phyloP scores from a whole-genome alignment of 1,140 invertebrate genomes.

The Papilio machaon region DNA sequence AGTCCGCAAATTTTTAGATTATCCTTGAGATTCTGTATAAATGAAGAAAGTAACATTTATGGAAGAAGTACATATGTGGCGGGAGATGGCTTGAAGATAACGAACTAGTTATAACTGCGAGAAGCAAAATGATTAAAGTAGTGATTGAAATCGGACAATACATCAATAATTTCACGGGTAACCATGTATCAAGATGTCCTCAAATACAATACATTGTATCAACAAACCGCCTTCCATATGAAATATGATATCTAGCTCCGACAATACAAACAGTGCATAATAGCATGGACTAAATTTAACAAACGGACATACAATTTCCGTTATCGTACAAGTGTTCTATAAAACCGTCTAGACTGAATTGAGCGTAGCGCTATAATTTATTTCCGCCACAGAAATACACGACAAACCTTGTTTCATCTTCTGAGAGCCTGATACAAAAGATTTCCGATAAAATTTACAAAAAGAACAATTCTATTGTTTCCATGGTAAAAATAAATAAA shows the following conservation, averaged over 20 bases:
- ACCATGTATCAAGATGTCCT: neutral
- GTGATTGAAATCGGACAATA: too few relatives aligned
- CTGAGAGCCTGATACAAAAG: neutral
- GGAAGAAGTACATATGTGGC: too few relatives aligned
- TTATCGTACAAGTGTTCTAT: slow-evolving; percentile 35
- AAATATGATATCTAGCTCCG: slow-evolving; percentile 7
- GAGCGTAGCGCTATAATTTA: slow-evolving; percentile 34
- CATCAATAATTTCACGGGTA: too few relatives aligned
- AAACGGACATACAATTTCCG: slow-evolving; percentile 39
- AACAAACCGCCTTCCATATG: neutral
- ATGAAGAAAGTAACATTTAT: too few relatives aligned
- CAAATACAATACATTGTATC: neutral
- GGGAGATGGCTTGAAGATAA: too few relatives aligned
- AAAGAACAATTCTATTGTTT: slow-evolving; percentile 2
- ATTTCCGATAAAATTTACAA: neutral
- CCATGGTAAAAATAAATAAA: neutral
- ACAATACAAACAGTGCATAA: slow-evolving; percentile 25
- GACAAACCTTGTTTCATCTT: slow-evolving; percentile 27
- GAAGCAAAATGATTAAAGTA: too few relatives aligned
- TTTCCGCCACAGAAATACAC: slow-evolving; percentile 30
- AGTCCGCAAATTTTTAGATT: too few relatives aligned
- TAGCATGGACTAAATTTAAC: slow-evolving; percentile 35
- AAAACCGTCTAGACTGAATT: slow-evolving; percentile 37
- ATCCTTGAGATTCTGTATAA: neutral
- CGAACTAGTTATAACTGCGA: too few relatives aligned